Evolutionary conservation across 2,797 vertebrate species (phyloP).

Genomic region (Pteronotus mesoamericanus): DNA sequence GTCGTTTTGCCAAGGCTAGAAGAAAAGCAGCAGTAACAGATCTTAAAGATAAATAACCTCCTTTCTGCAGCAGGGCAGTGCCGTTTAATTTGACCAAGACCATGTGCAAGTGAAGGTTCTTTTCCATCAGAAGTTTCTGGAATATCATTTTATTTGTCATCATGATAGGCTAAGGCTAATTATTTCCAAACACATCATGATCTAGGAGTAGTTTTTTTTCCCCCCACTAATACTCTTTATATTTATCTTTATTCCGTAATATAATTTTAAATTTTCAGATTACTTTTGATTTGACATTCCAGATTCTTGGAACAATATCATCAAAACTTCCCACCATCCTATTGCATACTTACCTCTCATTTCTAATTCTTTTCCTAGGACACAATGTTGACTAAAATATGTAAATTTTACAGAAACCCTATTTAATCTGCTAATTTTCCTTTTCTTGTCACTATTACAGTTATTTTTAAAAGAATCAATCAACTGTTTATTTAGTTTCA

Average conservation of each 20-base stretch:
- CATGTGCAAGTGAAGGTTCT: background rate
- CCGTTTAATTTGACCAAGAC: background rate
- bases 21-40: background rate
- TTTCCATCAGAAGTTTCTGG: background rate
- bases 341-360: background rate
- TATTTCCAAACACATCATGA: background rate
- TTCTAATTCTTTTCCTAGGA: background rate
- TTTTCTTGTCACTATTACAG: background rate
- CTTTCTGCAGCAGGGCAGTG: background rate
- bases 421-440: background rate
- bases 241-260: background rate
- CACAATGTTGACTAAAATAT: background rate
- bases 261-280: background rate
- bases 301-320: background rate
- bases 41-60: background rate
- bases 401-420: background rate
- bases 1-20: background rate
- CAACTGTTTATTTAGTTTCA: background rate
- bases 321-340: background rate
- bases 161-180: background rate
- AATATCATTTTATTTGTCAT: background rate
- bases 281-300: background rate
- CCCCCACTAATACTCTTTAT: background rate
- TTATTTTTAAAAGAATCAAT: background rate
- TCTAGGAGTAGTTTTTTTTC: background rate